These are phyloP conservation scores for Cyrtorhinus lividipennis DNA, from an alignment of 1,140 invertebrate genomes.

Conservation along the genomic window DNA sequence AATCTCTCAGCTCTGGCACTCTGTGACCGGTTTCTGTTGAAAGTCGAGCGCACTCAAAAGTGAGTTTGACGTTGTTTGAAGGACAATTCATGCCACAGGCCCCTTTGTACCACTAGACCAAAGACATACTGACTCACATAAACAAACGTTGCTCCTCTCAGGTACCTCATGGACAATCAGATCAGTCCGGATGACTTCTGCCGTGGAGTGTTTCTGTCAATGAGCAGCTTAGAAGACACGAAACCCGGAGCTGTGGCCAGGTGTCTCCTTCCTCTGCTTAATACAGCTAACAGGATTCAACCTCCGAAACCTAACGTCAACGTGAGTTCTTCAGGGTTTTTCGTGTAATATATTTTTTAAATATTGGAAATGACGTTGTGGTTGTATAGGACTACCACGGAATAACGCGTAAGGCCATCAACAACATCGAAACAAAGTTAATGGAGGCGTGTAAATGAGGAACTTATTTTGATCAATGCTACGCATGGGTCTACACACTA, in stretches of 20 bases:
- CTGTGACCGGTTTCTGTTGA: conserved; percentile 45
- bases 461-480: no score
- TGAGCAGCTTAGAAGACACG: conserved; percentile 61
- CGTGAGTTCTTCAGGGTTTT: conserved; percentile 31
- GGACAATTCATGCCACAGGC: conserved; percentile 22
- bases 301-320: conserved; percentile 45
- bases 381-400: not conserved
- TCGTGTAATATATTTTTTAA: no score
- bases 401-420: not conserved
- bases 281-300: conserved; percentile 39
- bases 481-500: no score
- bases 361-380: no score
- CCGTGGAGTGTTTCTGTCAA: conserved; percentile 55
- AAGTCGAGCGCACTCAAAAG: conserved; percentile 43
- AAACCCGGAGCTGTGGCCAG: conserved; percentile 73
- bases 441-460: no score
- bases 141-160: conserved; percentile 21
- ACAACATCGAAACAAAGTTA: no score
- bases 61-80: conserved; percentile 26
- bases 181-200: conserved; percentile 62
- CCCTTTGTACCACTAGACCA: not conserved
- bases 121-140: not conserved
- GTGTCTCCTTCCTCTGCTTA: conserved; percentile 63
- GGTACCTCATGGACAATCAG: conserved; percentile 33
- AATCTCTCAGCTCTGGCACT: conserved; percentile 44